Conservation (phyloP, 2,888 invertebrate genomes). For the Ceriagrion tenellum region DNA sequence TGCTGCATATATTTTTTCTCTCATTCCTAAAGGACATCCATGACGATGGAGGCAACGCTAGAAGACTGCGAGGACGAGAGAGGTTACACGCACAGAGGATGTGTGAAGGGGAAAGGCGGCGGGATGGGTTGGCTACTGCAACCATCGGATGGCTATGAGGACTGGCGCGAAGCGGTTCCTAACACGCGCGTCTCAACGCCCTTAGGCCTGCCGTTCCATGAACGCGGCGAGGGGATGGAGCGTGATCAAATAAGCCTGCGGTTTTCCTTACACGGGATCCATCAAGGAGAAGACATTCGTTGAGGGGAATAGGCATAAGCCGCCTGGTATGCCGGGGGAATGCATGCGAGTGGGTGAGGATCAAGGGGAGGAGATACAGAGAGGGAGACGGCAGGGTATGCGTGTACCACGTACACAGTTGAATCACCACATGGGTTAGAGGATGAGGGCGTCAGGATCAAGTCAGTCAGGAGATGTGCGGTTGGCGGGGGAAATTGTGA, state of each 20-base stretch:
- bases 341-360: background rate
- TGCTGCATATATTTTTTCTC: too few species aligned
- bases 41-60: too few species aligned
- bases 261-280: slow-evolving; percentile 53
- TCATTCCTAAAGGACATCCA: too few species aligned
- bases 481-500: too few species aligned
- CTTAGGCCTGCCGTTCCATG: background rate
- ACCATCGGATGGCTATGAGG: background rate
- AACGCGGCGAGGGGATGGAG: background rate
- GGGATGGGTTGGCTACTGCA: background rate
- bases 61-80: too few species aligned
- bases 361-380: background rate
- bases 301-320: background rate
- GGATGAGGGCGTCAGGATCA: background rate
- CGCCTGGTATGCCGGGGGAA: background rate
- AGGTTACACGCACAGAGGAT: background rate
- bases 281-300: slow-evolving; percentile 30
- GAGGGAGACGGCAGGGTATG: background rate
- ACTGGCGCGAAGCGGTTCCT: background rate
- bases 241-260: slow-evolving; percentile 61
- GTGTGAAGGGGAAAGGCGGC: background rate
- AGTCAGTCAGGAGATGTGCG: background rate
- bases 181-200: slow-evolving; percentile 29
- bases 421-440: background rate
- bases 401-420: background rate